phyloP scores from a whole-genome alignment of 2,113 vertebrate genomes.

The Neolamprologus longior region DNA sequence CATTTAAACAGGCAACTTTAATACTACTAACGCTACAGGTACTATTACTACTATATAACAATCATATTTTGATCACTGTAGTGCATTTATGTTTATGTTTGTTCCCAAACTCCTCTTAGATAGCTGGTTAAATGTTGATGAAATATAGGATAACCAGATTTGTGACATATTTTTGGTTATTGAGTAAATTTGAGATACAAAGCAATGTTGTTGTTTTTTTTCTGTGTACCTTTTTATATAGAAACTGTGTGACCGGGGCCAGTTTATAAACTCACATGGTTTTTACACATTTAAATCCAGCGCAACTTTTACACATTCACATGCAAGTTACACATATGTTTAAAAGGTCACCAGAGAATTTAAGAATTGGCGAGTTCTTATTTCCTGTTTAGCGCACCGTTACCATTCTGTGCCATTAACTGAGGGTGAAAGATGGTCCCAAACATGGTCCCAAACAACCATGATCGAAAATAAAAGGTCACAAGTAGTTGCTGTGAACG shows the following conservation, averaged over 20 bases:
- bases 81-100: not conserved
- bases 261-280: not conserved
- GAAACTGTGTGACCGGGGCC: not conserved
- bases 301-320: not conserved
- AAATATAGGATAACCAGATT: not conserved
- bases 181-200: not conserved
- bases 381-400: not conserved
- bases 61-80: not conserved
- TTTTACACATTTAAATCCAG: not conserved
- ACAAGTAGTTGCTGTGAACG: not conserved
- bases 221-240: not conserved
- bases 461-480: not conserved
- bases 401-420: not conserved
- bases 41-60: not conserved
- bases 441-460: not conserved
- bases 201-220: not conserved
- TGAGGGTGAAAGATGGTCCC: not conserved
- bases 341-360: not conserved
- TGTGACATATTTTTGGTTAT: not conserved
- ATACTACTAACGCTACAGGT: not conserved
- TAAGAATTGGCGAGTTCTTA: not conserved
- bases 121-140: not conserved
- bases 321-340: not conserved
- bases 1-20: not conserved
- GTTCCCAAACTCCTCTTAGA: not conserved